Evolutionary conservation across 2,888 invertebrate species (phyloP).

Genomic region (Cryptocephalus moraei): DNA sequence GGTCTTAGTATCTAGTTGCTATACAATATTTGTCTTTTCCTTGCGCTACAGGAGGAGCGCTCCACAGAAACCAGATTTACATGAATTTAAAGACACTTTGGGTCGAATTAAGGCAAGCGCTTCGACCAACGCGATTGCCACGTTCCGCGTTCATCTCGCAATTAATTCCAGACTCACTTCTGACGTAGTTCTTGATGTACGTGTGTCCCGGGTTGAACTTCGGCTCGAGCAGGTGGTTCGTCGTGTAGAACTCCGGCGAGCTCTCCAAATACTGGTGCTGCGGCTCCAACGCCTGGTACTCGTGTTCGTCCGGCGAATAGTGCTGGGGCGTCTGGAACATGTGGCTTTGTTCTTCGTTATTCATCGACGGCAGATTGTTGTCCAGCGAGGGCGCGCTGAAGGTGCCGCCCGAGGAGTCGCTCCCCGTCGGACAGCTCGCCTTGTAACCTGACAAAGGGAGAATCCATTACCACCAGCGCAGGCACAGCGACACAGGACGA

Average conservation of each 20-base stretch:
- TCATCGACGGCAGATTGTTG: slow-evolving; percentile 36
- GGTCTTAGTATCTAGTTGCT: no score
- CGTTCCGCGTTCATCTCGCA: background rate
- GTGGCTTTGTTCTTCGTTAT: slow-evolving; percentile 26
- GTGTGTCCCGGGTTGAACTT: slow-evolving; percentile 57
- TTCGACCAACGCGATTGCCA: no score
- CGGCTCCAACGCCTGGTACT: slow-evolving; percentile 45
- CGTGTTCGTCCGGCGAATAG: slow-evolving; percentile 48
- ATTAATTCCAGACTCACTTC: slow-evolving; percentile 43
- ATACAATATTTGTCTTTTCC: no score
- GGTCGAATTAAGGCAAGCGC: no score
- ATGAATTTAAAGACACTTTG: no score
- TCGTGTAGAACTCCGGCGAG: slow-evolving; percentile 66
- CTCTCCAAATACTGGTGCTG: slow-evolving; percentile 52
- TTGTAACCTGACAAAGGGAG: slow-evolving; percentile 24
- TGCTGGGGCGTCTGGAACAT: slow-evolving; percentile 29
- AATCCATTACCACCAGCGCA: no score
- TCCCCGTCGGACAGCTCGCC: slow-evolving; percentile 38
- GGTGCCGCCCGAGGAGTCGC: slow-evolving; percentile 47
- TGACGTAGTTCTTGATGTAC: slow-evolving; percentile 60
- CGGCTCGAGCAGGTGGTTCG: slow-evolving; percentile 43
- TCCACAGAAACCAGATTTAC: no score
- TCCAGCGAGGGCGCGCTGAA: slow-evolving; percentile 39
- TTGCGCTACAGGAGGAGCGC: no score
- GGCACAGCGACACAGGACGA: no score